Base-by-base conservation (phyloP, 2,797 vertebrate genomes). In the Poeciliopsis gracilis region DNA sequence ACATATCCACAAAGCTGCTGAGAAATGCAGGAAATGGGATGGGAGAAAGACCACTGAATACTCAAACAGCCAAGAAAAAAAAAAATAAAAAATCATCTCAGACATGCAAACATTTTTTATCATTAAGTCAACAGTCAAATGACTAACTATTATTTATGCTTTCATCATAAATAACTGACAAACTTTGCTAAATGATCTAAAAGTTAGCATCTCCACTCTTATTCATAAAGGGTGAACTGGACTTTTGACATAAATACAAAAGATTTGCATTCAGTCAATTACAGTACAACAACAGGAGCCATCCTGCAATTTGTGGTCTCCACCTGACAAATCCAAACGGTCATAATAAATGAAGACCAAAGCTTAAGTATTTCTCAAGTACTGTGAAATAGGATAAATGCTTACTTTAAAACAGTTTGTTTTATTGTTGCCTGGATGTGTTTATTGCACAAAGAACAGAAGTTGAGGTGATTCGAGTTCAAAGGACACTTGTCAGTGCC, bases 391-490 rank as follows among this genome's bases (percentile, higher is more conserved):
- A 5, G 47, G 30, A 3, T 15, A 73, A 57, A 51, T 73, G 16
- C 7, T 66, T 36, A 63, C 33, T 28, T 30, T 36, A 1, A 36
- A 36, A 63, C 30, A 33, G 41, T 51, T 66, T 61, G 5, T 57
- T 28, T 57, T 74, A 41, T 55, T 86, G 76, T 77, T 41, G 72
- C 73, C 84, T 57, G 36, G 10, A 51, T 23, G 53, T 77, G 47
- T 79, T 47, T 28, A 57, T 84, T 75, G 67, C 69, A 81, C 55
- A 77, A 77, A 90, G 84, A 76, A 4, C 59, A 63, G 30, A 63
- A 4, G 6, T 63, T 63, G 86, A 88, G 16, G 8, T 55, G 87
- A 89, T 83, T 94, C 86, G 92, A 85, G 90, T 83, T 94, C 88
- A 93, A 85, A 80, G 83, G 66, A 82, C 84, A 71, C 83, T 90